Conservation (phyloP, 2,888 invertebrate genomes). For the Cybosia mesomella region DNA sequence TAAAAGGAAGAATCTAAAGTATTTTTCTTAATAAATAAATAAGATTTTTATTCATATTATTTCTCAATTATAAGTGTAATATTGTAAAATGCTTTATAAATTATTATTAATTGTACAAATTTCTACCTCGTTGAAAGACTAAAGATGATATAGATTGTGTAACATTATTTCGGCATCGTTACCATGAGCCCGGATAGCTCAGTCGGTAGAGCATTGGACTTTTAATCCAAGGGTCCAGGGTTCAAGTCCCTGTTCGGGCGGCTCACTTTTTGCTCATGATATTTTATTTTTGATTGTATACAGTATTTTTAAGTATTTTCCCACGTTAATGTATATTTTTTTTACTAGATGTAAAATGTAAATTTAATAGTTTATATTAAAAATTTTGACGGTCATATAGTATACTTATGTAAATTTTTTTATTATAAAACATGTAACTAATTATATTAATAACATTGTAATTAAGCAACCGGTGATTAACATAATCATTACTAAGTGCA, state of each 20-base stretch:
- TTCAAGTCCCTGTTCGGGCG: constrained; percentile 88
- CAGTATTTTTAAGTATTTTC: background rate
- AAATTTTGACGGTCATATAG: background rate
- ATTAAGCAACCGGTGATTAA: background rate
- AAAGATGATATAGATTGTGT: background rate
- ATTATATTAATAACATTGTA: background rate
- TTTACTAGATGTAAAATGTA: background rate
- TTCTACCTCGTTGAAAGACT: background rate
- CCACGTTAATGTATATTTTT: background rate
- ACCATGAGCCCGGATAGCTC: constrained; percentile 84
- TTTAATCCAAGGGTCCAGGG: constrained; percentile 88
- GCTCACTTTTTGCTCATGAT: constrained; percentile 11
- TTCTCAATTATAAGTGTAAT: too few species aligned
- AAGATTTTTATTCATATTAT: too few species aligned
- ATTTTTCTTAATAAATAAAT: too few species aligned
- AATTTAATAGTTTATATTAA: background rate
- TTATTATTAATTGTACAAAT: too few species aligned
- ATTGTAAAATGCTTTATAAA: too few species aligned
- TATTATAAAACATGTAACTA: background rate
- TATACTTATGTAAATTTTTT: background rate
- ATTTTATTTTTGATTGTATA: background rate
- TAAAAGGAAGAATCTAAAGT: too few species aligned
- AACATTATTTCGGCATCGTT: rapidly evolving
- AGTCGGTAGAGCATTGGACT: constrained; percentile 88
- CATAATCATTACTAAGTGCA: background rate